Evolutionary conservation across 2,797 vertebrate species (phyloP).

Genomic region (Lemur catta): DNA sequence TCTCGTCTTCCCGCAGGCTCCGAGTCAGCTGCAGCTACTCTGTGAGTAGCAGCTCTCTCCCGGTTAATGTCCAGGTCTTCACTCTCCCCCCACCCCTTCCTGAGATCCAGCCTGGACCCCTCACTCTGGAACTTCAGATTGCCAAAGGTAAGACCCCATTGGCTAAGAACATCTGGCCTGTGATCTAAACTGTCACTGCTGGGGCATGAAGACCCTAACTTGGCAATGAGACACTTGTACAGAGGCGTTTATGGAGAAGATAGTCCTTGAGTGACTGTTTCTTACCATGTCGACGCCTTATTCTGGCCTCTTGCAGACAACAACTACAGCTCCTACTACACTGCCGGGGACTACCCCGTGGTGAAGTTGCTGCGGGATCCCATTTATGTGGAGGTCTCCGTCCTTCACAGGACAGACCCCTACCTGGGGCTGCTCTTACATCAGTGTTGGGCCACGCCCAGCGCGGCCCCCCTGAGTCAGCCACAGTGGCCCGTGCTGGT

Average conservation of each 20-base stretch:
- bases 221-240: background rate
- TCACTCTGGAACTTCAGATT: slow-evolving; percentile 80
- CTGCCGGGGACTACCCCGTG: slow-evolving; percentile 75
- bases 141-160: slow-evolving; percentile 72
- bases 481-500: slow-evolving; percentile 81
- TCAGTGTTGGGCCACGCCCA: slow-evolving; percentile 81
- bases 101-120: slow-evolving; percentile 68
- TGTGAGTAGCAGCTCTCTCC: slow-evolving; percentile 23
- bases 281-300: background rate
- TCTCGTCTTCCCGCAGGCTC: slow-evolving; percentile 60
- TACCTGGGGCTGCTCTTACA: slow-evolving; percentile 74
- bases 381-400: slow-evolving; percentile 77
- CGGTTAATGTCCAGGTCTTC: slow-evolving; percentile 72
- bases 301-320: slow-evolving; percentile 59
- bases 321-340: slow-evolving; percentile 77
- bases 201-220: background rate
- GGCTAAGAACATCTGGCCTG: rapidly evolving
- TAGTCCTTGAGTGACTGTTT: rapidly evolving
- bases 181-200: too few relatives aligned
- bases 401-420: slow-evolving; percentile 76
- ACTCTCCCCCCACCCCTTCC: slow-evolving; percentile 32
- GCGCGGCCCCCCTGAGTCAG: slow-evolving; percentile 9
- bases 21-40: slow-evolving; percentile 78
- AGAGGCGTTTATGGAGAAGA: rapidly evolving
- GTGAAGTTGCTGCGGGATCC: slow-evolving; percentile 79